phyloP scores from a whole-genome alignment of 2,113 vertebrate species.

The Monopterus albus region DNA sequence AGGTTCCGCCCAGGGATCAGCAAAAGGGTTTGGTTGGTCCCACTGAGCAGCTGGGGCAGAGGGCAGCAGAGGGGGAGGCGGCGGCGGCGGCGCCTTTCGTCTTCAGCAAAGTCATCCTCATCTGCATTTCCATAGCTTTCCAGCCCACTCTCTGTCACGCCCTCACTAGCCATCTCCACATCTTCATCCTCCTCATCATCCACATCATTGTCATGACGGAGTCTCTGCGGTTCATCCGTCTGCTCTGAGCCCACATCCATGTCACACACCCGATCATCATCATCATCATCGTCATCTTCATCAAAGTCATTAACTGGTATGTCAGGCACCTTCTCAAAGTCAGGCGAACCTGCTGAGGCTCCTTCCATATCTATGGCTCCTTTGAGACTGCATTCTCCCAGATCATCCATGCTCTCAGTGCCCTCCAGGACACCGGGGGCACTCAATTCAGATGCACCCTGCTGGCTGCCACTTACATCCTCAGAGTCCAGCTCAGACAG shows the following conservation, averaged over 20 bases:
- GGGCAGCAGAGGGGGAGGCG: conserved; percentile 61
- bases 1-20: conserved; percentile 74
- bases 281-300: conserved; percentile 69
- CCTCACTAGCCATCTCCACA: conserved; percentile 85
- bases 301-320: conserved; percentile 80
- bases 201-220: conserved; percentile 70
- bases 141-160: conserved; percentile 82
- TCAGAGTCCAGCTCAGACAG: conserved; percentile 84
- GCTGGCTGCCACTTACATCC: conserved; percentile 84
- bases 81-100: conserved; percentile 63
- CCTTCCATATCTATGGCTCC: conserved; percentile 82
- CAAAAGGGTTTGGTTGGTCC: conserved; percentile 71
- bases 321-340: conserved; percentile 82
- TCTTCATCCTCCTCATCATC: conserved; percentile 80
- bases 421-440: conserved; percentile 84
- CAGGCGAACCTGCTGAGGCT: conserved; percentile 79
- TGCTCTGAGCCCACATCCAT: conserved; percentile 84
- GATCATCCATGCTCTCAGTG: conserved; percentile 83
- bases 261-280: conserved; percentile 78
- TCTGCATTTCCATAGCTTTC: conserved; percentile 84
- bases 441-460: conserved; percentile 82
- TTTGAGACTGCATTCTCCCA: conserved; percentile 83
- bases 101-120: conserved; percentile 83
- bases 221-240: conserved; percentile 69
- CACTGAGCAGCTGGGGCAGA: conserved; percentile 70